Conservation (phyloP, 2,888 invertebrate species). For the Calliopum simillimum region DNA sequence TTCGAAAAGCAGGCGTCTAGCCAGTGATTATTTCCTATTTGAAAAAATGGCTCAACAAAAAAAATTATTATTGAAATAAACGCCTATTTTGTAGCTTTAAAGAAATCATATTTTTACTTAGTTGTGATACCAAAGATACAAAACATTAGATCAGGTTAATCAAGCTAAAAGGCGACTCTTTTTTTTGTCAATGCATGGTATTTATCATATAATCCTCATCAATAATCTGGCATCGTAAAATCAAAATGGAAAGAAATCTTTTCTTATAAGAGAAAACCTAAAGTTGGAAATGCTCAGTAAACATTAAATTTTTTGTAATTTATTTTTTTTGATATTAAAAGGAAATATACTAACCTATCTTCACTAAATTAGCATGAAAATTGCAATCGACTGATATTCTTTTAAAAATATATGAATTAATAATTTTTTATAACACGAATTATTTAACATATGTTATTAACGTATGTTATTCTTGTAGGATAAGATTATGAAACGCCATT, state of each 20-base stretch:
- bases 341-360: not conserved
- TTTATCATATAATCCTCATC: too few species aligned
- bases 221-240: not conserved
- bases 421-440: conserved; percentile 17
- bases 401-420: conserved; percentile 25
- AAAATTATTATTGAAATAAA: too few species aligned
- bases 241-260: not conserved
- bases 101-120: too few species aligned
- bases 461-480: not conserved
- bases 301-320: not conserved
- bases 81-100: too few species aligned
- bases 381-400: conserved; percentile 32
- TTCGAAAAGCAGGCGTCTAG: too few species aligned
- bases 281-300: not conserved
- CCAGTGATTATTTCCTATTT: too few species aligned
- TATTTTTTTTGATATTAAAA: conserved; percentile 11
- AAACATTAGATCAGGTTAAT: too few species aligned
- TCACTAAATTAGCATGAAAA: conserved; percentile 20
- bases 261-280: not conserved
- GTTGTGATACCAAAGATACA: too few species aligned
- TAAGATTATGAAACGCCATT: conserved; percentile 26
- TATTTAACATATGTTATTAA: conserved; percentile 1
- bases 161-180: too few species aligned
- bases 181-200: too few species aligned
- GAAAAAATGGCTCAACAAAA: too few species aligned